Percentiles rank a stretch among this genome's conserved stretches.
These are phyloP conservation scores for Nebria brevicollis DNA, from an alignment of 2,888 invertebrate species.

Conservation along the genomic window DNA sequence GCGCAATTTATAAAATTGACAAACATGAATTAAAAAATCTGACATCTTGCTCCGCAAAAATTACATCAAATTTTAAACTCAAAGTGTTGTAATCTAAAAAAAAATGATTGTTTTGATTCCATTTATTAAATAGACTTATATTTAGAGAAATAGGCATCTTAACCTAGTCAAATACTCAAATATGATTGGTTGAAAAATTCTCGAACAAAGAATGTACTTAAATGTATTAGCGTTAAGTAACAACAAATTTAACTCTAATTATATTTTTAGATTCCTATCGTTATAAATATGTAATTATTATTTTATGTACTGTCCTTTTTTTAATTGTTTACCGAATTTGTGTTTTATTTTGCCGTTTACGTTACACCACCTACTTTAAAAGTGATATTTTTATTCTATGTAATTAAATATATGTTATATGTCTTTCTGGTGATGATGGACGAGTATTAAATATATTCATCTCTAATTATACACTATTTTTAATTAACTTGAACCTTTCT, in stretches of 20 bases:
- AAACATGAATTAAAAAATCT: slow-evolving; percentile 27
- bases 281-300: slow-evolving; percentile 1
- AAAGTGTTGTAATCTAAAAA: slow-evolving; percentile 17
- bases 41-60: slow-evolving; percentile 28
- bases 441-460: slow-evolving; percentile 12
- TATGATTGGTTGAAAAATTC: slow-evolving; percentile 26
- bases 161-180: slow-evolving; percentile 36
- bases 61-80: slow-evolving; percentile 12
- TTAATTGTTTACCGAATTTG: slow-evolving; percentile 18
- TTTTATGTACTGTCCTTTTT: not conserved
- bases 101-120: not conserved
- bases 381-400: slow-evolving; percentile 38
- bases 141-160: not conserved
- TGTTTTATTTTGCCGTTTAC: not conserved
- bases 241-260: not conserved
- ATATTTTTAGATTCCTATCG: not conserved
- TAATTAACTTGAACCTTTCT: not conserved
- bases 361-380: slow-evolving; percentile 13
- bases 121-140: slow-evolving; percentile 2
- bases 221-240: slow-evolving; percentile 17
- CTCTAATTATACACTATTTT: slow-evolving; percentile 11
- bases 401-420: slow-evolving; percentile 19
- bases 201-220: slow-evolving; percentile 21
- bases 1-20: not conserved
- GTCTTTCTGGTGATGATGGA: slow-evolving; percentile 27